These are phyloP conservation scores for Sakesphorus luctuosus DNA, from an alignment of 2,113 vertebrate genomes.

Conservation along the genomic window DNA sequence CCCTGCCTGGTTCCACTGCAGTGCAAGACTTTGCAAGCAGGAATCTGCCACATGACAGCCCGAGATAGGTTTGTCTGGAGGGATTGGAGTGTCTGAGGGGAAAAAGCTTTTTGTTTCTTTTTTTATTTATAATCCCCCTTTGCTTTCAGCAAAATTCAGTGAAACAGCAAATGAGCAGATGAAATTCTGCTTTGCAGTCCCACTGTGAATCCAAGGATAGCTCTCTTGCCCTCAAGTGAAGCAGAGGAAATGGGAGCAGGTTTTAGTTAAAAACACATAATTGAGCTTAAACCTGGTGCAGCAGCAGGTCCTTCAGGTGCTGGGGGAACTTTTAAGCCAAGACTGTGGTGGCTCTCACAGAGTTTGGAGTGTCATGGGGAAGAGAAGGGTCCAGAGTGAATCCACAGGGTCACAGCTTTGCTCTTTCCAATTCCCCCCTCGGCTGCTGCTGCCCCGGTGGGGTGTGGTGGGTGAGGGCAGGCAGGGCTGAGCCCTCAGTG, in stretches of 20 bases:
- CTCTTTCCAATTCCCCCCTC: not conserved
- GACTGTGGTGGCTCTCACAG: not conserved
- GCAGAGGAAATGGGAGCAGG: not conserved
- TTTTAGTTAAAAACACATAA: not conserved
- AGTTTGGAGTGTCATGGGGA: not conserved
- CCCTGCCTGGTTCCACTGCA: not conserved
- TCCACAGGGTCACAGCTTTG: not conserved
- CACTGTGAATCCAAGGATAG: not conserved
- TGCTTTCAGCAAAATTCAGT: constrained; percentile 6
- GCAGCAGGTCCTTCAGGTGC: not conserved
- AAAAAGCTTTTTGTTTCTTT: not conserved
- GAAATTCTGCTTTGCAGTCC: not conserved
- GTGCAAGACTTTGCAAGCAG: not conserved
- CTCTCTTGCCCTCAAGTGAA: not conserved
- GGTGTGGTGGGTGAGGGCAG: accelerated
- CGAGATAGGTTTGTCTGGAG: not conserved
- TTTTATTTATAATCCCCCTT: not conserved
- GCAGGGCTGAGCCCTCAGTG: not conserved
- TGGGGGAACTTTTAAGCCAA: not conserved
- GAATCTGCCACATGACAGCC: not conserved
- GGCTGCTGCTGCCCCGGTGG: not conserved
- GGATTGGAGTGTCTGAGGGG: not conserved
- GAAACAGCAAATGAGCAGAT: not conserved
- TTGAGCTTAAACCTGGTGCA: not conserved
- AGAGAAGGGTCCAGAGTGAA: not conserved